phyloP scores from a whole-genome alignment of 1,140 invertebrate species.

The Pissodes strobi region DNA sequence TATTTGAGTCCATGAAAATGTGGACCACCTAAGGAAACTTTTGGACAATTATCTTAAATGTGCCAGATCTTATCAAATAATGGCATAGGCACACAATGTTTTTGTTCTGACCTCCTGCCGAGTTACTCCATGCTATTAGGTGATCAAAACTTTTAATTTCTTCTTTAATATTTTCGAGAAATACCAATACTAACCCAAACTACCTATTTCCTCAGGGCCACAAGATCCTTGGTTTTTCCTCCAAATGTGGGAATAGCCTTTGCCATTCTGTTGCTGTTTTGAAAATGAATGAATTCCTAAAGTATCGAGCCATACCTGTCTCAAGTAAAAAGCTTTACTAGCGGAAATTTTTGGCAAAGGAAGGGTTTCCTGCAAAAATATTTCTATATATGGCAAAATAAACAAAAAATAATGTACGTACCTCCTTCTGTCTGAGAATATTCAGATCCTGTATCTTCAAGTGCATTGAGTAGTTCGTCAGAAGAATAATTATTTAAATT shows the following conservation, averaged over 20 bases:
- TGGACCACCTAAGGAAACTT: conserved; percentile 38
- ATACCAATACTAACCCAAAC: conserved; percentile 5
- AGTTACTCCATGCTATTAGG: conserved; percentile 16
- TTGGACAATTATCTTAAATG: conserved; percentile 34
- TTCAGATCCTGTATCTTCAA: too few species aligned
- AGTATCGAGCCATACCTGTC: conserved; percentile 9
- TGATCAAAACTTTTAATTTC: not conserved
- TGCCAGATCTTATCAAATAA: too few species aligned
- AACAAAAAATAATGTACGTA: too few species aligned
- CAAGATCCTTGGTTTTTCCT: not conserved
- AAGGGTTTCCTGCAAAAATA: conserved; percentile 8
- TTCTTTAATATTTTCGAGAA: conserved; percentile 12
- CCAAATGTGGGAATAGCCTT: conserved; percentile 7
- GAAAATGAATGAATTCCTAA: conserved; percentile 4
- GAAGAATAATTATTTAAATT: not conserved
- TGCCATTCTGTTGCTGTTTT: not conserved
- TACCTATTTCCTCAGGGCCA: not conserved
- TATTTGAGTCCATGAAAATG: conserved; percentile 35
- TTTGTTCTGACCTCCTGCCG: conserved; percentile 20
- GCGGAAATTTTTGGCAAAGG: conserved; percentile 13
- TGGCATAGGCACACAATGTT: conserved; percentile 35
- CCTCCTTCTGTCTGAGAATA: too few species aligned
- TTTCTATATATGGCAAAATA: too few species aligned
- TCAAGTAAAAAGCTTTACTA: conserved; percentile 6
- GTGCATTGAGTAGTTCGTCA: not conserved